Conservation (phyloP, 2,797 vertebrate genomes). For the Halcyon smyrnensis region DNA sequence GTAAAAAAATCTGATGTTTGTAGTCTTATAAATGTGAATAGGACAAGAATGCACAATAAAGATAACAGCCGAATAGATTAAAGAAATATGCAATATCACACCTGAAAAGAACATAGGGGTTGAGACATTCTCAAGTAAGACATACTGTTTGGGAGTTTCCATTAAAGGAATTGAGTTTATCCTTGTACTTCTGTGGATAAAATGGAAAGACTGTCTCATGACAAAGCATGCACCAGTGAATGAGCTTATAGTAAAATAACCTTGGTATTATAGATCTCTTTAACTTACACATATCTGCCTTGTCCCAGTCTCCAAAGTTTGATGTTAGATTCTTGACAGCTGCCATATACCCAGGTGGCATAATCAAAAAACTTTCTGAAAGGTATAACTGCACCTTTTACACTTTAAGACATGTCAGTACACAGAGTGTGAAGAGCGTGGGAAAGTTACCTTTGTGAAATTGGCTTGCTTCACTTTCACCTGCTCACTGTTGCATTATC, state of each 20-base stretch:
- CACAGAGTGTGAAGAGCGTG: not conserved
- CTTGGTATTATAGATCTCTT: not conserved
- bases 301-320: not conserved
- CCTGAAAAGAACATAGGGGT: not conserved
- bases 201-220: not conserved
- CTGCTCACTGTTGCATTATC: not conserved
- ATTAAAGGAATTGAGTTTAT: not conserved
- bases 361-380: not conserved
- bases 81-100: not conserved
- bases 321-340: not conserved
- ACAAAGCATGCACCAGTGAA: not conserved
- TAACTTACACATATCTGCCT: not conserved
- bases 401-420: not conserved
- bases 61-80: not conserved
- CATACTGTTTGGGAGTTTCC: not conserved
- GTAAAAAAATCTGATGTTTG: not conserved
- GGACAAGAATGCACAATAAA: not conserved
- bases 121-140: not conserved
- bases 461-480: not conserved
- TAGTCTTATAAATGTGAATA: not conserved
- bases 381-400: not conserved
- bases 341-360: not conserved
- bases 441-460: not conserved
- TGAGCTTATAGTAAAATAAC: not conserved
- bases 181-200: not conserved